These are phyloP conservation scores for Carcina quercana DNA, from an alignment of 2,888 invertebrate genomes.

Conservation along the genomic window DNA sequence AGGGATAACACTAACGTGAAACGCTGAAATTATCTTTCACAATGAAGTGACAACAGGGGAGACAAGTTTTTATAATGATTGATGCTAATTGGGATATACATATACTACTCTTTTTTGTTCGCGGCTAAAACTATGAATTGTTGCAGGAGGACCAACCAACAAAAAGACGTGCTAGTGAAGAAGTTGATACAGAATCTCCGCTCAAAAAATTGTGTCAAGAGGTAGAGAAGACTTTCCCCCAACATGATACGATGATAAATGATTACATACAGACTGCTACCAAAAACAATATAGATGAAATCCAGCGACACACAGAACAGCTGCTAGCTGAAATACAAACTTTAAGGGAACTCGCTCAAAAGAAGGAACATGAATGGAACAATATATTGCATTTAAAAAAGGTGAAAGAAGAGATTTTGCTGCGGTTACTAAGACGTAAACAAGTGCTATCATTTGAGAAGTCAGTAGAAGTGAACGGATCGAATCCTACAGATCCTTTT, in stretches of 20 bases:
- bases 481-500: constrained; percentile 51
- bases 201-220: constrained; percentile 66
- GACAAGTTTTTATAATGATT: too few species aligned
- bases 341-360: constrained; percentile 81
- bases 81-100: too few species aligned
- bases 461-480: constrained; percentile 51
- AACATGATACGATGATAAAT: constrained; percentile 75
- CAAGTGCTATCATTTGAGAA: constrained; percentile 75
- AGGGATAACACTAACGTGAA: too few species aligned
- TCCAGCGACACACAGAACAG: constrained; percentile 78
- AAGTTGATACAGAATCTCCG: constrained; percentile 60
- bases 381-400: constrained; percentile 87
- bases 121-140: too few species aligned
- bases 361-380: constrained; percentile 92
- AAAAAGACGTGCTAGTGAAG: constrained; percentile 55
- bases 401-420: constrained; percentile 86
- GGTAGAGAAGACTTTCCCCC: constrained; percentile 65
- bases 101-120: too few species aligned
- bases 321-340: constrained; percentile 80
- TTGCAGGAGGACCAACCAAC: constrained; percentile 53
- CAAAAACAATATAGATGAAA: constrained; percentile 74
- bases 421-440: constrained; percentile 80
- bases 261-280: constrained; percentile 78
- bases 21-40: too few species aligned
- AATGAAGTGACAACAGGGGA: too few species aligned